Evolutionary conservation across 2,797 vertebrate genomes (phyloP).

Genomic region (Hozukius guyotensis): DNA sequence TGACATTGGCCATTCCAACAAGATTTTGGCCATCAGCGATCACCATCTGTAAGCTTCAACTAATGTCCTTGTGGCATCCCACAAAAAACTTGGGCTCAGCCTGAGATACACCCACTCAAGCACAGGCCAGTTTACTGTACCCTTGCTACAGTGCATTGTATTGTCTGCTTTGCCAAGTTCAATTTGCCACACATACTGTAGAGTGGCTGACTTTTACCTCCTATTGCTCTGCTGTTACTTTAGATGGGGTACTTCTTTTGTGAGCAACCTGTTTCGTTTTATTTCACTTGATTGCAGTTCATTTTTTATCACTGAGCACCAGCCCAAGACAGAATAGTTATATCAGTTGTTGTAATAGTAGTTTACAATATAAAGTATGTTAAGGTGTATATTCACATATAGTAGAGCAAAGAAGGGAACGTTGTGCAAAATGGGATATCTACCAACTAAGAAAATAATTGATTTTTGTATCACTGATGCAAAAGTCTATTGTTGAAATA

Average conservation of each 20-base stretch:
- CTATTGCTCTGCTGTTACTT: neutral
- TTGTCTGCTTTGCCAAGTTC: slow-evolving; percentile 20
- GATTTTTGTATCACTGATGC: neutral
- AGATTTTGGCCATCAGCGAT: slow-evolving; percentile 10
- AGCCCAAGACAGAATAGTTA: neutral
- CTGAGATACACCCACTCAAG: slow-evolving; percentile 38
- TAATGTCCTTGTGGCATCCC: slow-evolving; percentile 26
- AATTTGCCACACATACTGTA: neutral
- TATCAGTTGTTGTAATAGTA: neutral
- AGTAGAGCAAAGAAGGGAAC: too few species aligned
- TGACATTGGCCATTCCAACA: neutral
- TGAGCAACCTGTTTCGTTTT: neutral
- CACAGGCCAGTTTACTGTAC: neutral
- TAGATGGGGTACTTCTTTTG: neutral
- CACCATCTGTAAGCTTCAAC: slow-evolving; percentile 14
- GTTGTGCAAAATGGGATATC: neutral
- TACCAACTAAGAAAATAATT: neutral
- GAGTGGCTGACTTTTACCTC: neutral
- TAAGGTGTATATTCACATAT: neutral
- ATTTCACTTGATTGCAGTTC: neutral
- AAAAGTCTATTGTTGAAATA: neutral
- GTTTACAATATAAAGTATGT: neutral
- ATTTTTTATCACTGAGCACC: neutral
- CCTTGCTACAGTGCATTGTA: slow-evolving; percentile 1
- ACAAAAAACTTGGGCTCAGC: slow-evolving; percentile 35